phyloP scores from a whole-genome alignment of 2,797 vertebrate genomes.

The Macropodus opercularis region DNA sequence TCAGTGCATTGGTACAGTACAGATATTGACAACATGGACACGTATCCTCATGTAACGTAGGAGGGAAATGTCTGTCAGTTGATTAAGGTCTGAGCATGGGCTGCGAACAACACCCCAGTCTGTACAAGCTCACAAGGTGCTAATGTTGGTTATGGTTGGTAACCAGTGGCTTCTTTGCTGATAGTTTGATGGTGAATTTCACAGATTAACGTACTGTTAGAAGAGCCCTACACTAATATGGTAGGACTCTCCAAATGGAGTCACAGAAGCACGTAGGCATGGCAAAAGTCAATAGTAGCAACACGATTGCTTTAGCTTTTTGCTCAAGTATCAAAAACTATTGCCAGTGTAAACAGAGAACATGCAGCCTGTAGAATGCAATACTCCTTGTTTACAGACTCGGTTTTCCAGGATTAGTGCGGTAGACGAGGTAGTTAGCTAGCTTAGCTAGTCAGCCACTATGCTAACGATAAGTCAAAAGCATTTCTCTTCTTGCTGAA shows the following conservation, averaged over 20 bases:
- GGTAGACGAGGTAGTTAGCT: conserved; percentile 39
- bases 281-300: not conserved
- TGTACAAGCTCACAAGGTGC: not conserved
- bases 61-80: not conserved
- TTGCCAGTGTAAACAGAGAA: not conserved
- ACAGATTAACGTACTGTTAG: not conserved
- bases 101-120: not conserved
- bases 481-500: not conserved
- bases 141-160: not conserved
- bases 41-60: not conserved
- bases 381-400: conserved; percentile 41
- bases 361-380: rapidly evolving
- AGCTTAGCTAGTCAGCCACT: conserved; percentile 20
- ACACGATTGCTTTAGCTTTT: too few species aligned
- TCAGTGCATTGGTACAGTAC: too few species aligned
- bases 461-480: conserved; percentile 19
- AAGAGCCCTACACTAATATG: not conserved
- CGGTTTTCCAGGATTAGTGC: not conserved
- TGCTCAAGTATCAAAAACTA: not conserved
- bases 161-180: too few species aligned
- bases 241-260: not conserved
- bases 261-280: not conserved
- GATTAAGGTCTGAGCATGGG: not conserved
- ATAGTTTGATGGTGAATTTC: not conserved
- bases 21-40: not conserved